These are phyloP conservation scores for Catostomus latipinnis DNA, from an alignment of 2,797 vertebrate genomes.

Conservation along the genomic window DNA sequence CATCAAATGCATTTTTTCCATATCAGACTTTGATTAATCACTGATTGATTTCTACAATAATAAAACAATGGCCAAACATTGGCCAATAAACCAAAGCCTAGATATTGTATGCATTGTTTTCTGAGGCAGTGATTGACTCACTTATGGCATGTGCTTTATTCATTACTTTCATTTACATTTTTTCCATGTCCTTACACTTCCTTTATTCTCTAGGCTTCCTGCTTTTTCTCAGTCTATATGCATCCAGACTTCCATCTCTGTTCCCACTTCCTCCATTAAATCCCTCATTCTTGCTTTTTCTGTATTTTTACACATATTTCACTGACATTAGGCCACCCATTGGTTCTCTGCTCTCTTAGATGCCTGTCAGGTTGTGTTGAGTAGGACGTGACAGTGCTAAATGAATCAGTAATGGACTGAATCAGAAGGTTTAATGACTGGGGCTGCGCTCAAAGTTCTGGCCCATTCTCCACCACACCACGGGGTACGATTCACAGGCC, in stretches of 20 bases:
- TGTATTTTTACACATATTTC: constrained; percentile 16
- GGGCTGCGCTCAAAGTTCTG: constrained; percentile 22
- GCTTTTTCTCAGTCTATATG: neutral
- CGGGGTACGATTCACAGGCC: constrained; percentile 43
- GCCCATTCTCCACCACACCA: constrained; percentile 26
- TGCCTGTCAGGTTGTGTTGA: constrained; percentile 19
- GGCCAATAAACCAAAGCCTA: no score
- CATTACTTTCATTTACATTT: no score
- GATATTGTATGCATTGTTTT: no score
- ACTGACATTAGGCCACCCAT: constrained; percentile 17
- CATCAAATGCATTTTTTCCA: no score
- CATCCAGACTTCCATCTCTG: neutral
- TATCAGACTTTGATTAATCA: no score
- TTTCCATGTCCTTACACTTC: no score
- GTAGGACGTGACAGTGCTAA: constrained; percentile 37
- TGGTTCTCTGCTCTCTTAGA: neutral
- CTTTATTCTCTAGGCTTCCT: no score
- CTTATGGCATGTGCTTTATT: no score
- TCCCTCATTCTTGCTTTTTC: constrained; percentile 3
- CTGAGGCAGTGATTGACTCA: no score
- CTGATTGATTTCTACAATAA: no score
- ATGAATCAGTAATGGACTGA: constrained; percentile 21
- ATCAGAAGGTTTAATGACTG: constrained; percentile 38
- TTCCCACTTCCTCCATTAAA: neutral
- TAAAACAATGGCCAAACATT: no score